These are phyloP conservation scores for Gari tellinella DNA, from an alignment of 2,888 invertebrate genomes.

Conservation along the genomic window DNA sequence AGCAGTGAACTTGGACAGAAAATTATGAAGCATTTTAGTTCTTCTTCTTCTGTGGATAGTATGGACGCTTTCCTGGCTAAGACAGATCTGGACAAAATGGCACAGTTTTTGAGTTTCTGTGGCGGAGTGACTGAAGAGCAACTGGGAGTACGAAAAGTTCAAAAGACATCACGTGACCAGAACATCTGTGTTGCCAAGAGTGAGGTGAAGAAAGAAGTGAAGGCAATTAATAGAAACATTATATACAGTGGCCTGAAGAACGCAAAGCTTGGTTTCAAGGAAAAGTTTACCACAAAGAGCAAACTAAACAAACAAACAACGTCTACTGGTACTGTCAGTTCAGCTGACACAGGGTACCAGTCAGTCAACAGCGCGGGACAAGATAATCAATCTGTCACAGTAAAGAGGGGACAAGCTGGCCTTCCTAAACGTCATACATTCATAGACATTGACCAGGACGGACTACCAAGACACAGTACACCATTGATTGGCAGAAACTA, in stretches of 20 bases:
- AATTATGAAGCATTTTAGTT: conserved; percentile 3
- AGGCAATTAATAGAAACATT: background rate
- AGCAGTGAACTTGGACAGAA: conserved; percentile 12
- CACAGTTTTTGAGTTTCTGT: background rate
- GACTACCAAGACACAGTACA: conserved; percentile 45
- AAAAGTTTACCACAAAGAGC: conserved; percentile 16
- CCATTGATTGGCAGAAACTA: conserved; percentile 14
- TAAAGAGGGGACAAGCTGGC: too few relatives aligned
- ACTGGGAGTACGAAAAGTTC: background rate
- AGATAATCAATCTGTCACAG: too few relatives aligned
- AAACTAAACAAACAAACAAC: conserved; percentile 9
- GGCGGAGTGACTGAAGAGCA: conserved; percentile 16
- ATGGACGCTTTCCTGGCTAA: conserved; percentile 46
- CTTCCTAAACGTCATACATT: too few relatives aligned
- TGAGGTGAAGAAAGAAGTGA: background rate
- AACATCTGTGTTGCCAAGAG: background rate
- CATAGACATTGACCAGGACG: too few relatives aligned
- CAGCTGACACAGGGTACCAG: conserved; percentile 28
- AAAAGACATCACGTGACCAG: background rate
- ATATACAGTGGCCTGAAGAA: conserved; percentile 10
- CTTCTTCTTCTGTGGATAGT: conserved; percentile 32
- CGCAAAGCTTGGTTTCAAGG: conserved; percentile 39
- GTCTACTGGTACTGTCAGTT: conserved; percentile 35
- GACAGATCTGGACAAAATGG: conserved; percentile 41
- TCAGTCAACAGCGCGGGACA: too few relatives aligned